Conservation (phyloP, 2,113 vertebrate species). For the Carollia perspicillata region DNA sequence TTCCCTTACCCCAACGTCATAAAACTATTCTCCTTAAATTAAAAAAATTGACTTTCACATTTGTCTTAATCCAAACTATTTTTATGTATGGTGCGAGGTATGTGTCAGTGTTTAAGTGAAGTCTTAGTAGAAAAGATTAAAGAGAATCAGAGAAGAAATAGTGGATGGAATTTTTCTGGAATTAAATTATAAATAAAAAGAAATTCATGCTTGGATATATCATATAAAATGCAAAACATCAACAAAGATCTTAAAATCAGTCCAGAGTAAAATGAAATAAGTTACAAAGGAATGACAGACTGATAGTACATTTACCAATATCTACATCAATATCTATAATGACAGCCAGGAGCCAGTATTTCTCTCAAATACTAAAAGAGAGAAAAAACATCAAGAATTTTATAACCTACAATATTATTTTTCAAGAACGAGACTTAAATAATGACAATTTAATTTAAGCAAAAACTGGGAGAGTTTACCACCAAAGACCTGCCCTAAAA, state of each 20-base stretch:
- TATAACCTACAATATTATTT: background rate
- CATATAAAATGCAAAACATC: background rate
- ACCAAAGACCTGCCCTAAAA: background rate
- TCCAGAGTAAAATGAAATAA: background rate
- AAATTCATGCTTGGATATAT: background rate
- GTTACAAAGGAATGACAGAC: background rate
- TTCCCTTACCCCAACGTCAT: background rate
- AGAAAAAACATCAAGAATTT: background rate
- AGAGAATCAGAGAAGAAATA: background rate
- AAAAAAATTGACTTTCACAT: background rate
- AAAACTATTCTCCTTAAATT: background rate
- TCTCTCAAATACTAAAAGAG: background rate
- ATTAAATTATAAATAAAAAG: constrained; percentile 10
- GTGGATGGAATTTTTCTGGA: background rate
- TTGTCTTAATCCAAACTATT: constrained; percentile 18
- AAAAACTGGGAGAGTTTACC: background rate
- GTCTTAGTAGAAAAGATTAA: background rate
- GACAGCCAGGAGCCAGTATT: background rate
- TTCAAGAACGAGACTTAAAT: background rate
- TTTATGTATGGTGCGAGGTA: background rate
- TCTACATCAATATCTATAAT: background rate
- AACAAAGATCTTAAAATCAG: background rate
- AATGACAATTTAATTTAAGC: background rate
- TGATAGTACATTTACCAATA: background rate
- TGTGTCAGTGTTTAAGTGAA: background rate